Conservation (phyloP, 2,797 vertebrate genomes). For the Spondyliosoma cantharus region DNA sequence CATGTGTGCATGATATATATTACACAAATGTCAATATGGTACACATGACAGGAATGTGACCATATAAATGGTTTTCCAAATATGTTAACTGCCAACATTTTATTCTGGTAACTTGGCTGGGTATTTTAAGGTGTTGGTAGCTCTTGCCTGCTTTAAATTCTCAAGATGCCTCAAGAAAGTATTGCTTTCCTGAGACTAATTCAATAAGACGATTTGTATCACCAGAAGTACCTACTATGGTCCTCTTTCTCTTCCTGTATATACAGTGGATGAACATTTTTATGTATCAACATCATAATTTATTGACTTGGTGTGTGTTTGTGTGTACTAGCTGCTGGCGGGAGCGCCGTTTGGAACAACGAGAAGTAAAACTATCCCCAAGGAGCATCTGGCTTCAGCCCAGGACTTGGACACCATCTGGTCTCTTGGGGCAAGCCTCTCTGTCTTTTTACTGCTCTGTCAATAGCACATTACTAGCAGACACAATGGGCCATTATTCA, state of each 20-base stretch:
- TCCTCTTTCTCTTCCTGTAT: neutral
- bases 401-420: slow-evolving; percentile 99
- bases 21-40: too few relatives aligned
- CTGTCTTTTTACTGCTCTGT: slow-evolving; percentile 50
- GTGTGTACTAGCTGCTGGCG: slow-evolving; percentile 87
- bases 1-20: too few relatives aligned
- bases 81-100: too few relatives aligned
- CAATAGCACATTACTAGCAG: slow-evolving; percentile 48
- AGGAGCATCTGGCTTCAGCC: slow-evolving; percentile 88
- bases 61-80: too few relatives aligned
- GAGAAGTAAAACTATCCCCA: slow-evolving; percentile 93
- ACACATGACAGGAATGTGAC: too few relatives aligned
- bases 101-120: too few relatives aligned
- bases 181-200: too few relatives aligned
- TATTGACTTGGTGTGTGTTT: slow-evolving; percentile 18
- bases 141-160: too few relatives aligned
- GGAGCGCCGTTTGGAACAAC: slow-evolving; percentile 94
- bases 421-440: slow-evolving; percentile 93
- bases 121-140: too few relatives aligned
- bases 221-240: too few relatives aligned
- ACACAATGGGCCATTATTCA: slow-evolving; percentile 37
- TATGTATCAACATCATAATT: neutral
- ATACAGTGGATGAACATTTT: neutral
- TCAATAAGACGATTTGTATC: too few relatives aligned
- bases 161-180: too few relatives aligned